Percentiles rank a stretch among this genome's conserved stretches.
phyloP scores from a whole-genome alignment of 2,113 vertebrate genomes.

The Egretta garzetta region DNA sequence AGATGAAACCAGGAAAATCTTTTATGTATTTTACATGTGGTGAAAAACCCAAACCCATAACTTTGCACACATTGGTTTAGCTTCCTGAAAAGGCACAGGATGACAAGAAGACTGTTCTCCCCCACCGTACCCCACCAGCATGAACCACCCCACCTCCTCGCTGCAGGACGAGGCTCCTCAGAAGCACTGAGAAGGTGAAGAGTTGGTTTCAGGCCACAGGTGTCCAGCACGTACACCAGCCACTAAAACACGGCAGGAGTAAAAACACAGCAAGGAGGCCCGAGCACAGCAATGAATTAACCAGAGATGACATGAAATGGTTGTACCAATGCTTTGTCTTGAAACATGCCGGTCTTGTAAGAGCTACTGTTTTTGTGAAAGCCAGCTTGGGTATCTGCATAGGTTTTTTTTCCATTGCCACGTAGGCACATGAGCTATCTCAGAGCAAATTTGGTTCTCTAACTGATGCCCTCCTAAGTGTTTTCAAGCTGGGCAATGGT shows the following conservation, averaged over 20 bases:
- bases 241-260: neutral
- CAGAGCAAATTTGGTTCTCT: neutral
- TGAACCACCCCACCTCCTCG: rapidly evolving
- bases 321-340: neutral
- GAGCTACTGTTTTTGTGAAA: neutral
- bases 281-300: neutral
- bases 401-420: neutral
- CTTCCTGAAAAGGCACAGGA: neutral
- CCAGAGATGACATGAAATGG: neutral
- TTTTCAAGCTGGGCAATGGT: neutral
- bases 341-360: neutral
- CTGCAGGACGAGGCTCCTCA: neutral
- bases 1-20: too few species aligned
- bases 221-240: neutral
- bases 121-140: neutral
- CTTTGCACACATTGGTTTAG: rapidly evolving
- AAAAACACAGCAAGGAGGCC: neutral
- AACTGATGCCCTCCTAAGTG: neutral
- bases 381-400: neutral
- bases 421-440: neutral
- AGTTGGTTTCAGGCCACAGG: neutral
- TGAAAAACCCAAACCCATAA: neutral
- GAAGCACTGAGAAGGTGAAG: neutral
- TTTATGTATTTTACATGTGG: rapidly evolving
- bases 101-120: neutral